These are phyloP conservation scores for Oreortyx pictus DNA, from an alignment of 2,797 vertebrate genomes.

Conservation along the genomic window DNA sequence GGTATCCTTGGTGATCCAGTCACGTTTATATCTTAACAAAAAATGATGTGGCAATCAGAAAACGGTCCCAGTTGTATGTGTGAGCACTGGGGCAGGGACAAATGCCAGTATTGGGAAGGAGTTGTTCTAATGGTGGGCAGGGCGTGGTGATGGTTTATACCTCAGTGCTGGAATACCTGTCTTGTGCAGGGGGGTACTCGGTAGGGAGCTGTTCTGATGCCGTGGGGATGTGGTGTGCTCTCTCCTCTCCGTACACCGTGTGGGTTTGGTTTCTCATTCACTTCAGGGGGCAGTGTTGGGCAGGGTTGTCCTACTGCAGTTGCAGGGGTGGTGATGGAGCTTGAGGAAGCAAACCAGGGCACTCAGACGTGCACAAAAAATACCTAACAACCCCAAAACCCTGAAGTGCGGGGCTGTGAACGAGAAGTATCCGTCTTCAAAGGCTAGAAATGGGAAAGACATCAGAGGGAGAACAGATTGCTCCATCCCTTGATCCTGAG, in stretches of 20 bases:
- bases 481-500: neutral
- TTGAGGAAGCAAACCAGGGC: neutral
- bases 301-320: neutral
- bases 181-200: rapidly evolving
- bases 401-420: neutral
- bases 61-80: rapidly evolving
- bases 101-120: rapidly evolving
- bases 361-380: neutral
- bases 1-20: neutral
- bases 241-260: neutral
- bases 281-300: neutral
- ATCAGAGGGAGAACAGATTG: neutral
- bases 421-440: neutral
- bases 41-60: neutral
- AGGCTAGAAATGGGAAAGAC: neutral
- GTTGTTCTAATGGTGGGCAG: neutral
- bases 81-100: rapidly evolving
- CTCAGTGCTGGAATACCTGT: neutral
- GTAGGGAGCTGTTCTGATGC: neutral
- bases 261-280: neutral
- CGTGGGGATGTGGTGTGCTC: neutral
- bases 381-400: too few relatives aligned
- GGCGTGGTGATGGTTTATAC: neutral
- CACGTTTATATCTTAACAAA: neutral
- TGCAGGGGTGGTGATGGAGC: rapidly evolving